Evolutionary conservation across 2,888 invertebrate species (phyloP), one percentile per base, ranked within the genome.

Genomic region (Rotaria magnacalcarata): DNA sequence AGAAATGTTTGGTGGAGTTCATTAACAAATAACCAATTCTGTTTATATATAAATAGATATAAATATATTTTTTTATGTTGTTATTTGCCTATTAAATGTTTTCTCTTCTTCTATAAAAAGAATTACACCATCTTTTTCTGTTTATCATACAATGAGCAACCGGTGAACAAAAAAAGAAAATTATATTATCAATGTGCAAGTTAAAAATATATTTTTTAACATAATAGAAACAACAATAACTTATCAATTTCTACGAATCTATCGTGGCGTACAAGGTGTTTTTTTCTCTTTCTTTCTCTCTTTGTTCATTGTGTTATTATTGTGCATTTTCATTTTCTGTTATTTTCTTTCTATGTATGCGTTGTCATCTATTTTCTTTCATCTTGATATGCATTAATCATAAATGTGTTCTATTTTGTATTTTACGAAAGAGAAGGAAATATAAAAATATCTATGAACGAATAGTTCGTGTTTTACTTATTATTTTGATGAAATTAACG

Each of bases 1-100:
- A 85, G 86, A 80, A 47, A 80, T 80, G 80, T 80, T 80, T 10
- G 80, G 80, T 11, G 43, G 47, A 80, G 47, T 47, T 27, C 16
- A 47, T 80, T 11, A 80, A 14, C 11, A 24, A 80, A 24, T 47
- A 24, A 47, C 0, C 47, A n/a, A 80, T 80, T 34, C 6, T 67
- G 67, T 67, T 67, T 41, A 67, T 67, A 67, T 16, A 67, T 67
- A 67, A 21, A 67, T 67, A 67, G 11, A 67, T 41, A 41, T 34
- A 34, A 16, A 67, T 11, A 67, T 67, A 41, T 34, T 24, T 56
- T 24, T 34, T 67, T 67, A 34, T 60, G n/a, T 27, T n/a, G 16
- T 67, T 34, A 34, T 67, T 67, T 67, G 67, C 34, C 34, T 67
- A 19, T 34, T 7, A 6, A 56, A 56, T 56, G 21, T 56, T 56